Evolutionary conservation across 2,113 vertebrate species (phyloP), one percentile per base, ranked within the genome.

Genomic region (Murina feae): DNA sequence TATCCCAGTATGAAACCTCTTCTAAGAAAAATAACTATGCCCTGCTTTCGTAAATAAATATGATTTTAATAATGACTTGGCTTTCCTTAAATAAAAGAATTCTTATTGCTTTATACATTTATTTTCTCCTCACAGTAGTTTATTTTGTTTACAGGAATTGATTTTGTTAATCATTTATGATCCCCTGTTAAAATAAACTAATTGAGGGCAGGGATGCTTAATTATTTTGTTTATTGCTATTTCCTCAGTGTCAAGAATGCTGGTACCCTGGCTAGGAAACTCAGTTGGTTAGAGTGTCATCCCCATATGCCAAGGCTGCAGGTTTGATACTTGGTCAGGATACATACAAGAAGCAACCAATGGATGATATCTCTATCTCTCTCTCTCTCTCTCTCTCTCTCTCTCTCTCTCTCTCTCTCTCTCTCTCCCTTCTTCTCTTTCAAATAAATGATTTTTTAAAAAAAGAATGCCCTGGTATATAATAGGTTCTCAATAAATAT

Each of bases 21-120:
- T 80, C 60, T 91, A 86, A 89, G 72, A 87, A 86, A 93, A 93
- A 66, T 84, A 87, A 30, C 32, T 53, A 55, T 58, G 44, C 60
- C 65, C 20, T 94, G n/a, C 13, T 94, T 95, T 93, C 55, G 17
- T 83, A 90, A 90, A 83, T 92, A 96, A 81, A 58, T 65, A 21
- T 84, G 44, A 86, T 49, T 86, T 90, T 75, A n/a, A 44, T 28
- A 72, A 72, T 74, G 84, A 66, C 39, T 86, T 85, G 44, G 9
- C 37, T 90, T 95, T 81, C 39, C 32, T 89, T 84, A 93, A 83
- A 78, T 76, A 63, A 49, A 80, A 93, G 23, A 44, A 9, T 85
- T 92, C 35, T 32, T 87, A 86, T n/a, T 88, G 71, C 30, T 79
- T 47, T 75, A 39, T 51, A 35, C 9, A 37, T 60, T 89, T 71